phyloP scores from a whole-genome alignment of 2,888 invertebrate genomes.

The Drosophila atroscutellata region DNA sequence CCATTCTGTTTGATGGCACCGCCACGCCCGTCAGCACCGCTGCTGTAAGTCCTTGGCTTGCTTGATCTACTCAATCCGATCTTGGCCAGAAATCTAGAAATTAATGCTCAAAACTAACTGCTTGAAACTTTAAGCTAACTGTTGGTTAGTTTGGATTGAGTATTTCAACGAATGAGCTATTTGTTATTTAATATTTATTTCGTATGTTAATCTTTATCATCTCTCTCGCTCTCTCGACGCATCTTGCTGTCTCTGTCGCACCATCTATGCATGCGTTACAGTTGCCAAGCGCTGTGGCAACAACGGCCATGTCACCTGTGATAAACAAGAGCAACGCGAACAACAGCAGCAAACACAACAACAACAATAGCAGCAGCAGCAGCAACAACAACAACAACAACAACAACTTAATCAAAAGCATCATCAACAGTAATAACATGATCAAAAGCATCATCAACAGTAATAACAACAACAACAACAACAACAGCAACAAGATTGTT shows the following conservation, averaged over 20 bases:
- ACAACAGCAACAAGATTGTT: conserved; percentile 38
- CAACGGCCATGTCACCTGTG: conserved; percentile 84
- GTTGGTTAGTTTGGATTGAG: not conserved
- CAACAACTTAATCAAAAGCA: conserved; percentile 48
- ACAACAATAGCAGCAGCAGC: conserved; percentile 29
- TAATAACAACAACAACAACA: conserved; percentile 53
- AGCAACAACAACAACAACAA: conserved; percentile 43
- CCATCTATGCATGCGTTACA: conserved; percentile 41
- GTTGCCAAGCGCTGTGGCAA: conserved; percentile 81
- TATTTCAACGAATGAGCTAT: not conserved
- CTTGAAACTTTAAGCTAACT: not conserved
- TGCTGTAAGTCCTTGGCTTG: conserved; percentile 74
- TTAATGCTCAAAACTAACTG: not conserved
- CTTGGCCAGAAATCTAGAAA: not conserved
- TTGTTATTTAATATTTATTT: not conserved
- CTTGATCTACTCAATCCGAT: not conserved
- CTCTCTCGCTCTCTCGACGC: conserved; percentile 34
- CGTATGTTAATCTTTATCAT: conserved; percentile 4
- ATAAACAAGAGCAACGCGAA: conserved; percentile 79
- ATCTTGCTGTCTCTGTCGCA: conserved; percentile 38
- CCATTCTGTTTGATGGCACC: conserved; percentile 84
- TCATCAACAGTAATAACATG: conserved; percentile 36
- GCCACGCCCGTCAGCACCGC: conserved; percentile 84
- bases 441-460: conserved; percentile 41
- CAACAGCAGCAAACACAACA: conserved; percentile 18